phyloP scores from a whole-genome alignment of 2,888 invertebrate genomes.

The Cyclophora albipunctata region DNA sequence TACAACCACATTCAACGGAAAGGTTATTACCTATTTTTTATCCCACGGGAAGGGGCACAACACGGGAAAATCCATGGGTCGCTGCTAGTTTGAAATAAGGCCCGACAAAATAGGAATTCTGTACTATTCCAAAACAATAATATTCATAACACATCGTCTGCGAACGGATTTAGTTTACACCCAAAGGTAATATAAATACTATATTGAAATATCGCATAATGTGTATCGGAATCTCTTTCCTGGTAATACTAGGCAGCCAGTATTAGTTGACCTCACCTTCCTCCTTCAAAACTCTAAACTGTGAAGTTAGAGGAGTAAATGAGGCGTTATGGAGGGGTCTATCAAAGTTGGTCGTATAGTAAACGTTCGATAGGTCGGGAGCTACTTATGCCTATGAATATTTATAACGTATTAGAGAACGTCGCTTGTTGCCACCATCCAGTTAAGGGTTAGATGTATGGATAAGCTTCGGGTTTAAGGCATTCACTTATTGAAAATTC shows the following conservation, averaged over 20 bases:
- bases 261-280: constrained; percentile 23
- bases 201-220: constrained; percentile 68
- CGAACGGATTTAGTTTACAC: constrained; percentile 41
- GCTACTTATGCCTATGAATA: constrained; percentile 72
- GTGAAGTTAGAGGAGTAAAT: constrained; percentile 11
- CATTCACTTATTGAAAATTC: not conserved
- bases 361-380: constrained; percentile 62
- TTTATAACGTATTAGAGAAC: constrained; percentile 70
- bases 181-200: constrained; percentile 64
- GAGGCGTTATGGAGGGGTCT: constrained; percentile 24
- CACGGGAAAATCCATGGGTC: too few relatives aligned
- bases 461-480: constrained; percentile 6
- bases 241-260: constrained; percentile 41
- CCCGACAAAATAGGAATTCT: too few relatives aligned
- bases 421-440: constrained; percentile 47
- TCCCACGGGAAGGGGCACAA: too few relatives aligned
- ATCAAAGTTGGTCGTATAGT: constrained; percentile 31
- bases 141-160: constrained; percentile 32
- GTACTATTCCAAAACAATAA: constrained; percentile 8
- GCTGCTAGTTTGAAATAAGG: too few relatives aligned
- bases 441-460: constrained; percentile 39
- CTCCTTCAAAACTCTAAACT: constrained; percentile 6
- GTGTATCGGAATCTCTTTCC: constrained; percentile 58
- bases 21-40: too few relatives aligned
- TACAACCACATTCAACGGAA: too few relatives aligned